phyloP scores from a whole-genome alignment of 2,113 vertebrate genomes.

The Cheilinus undulatus region DNA sequence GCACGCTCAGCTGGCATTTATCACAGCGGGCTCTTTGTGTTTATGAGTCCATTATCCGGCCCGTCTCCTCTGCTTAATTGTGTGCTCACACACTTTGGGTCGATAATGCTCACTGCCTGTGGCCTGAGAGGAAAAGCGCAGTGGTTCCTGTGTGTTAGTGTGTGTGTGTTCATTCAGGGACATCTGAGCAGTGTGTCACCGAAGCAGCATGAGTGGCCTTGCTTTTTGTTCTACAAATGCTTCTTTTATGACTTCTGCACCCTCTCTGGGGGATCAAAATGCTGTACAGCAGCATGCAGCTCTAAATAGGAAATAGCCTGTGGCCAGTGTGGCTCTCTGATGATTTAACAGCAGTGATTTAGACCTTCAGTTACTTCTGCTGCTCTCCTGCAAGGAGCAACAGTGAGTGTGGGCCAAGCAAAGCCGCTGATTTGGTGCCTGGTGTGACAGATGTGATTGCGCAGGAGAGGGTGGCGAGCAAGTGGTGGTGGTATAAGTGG shows the following conservation, averaged over 20 bases:
- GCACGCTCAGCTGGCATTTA: constrained; percentile 58
- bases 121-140: constrained; percentile 42
- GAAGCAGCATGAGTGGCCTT: constrained; percentile 72
- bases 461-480: neutral
- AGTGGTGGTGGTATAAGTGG: neutral
- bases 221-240: constrained; percentile 65
- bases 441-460: constrained; percentile 41
- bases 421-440: constrained; percentile 39
- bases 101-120: constrained; percentile 66
- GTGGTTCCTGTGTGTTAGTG: constrained; percentile 38
- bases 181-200: constrained; percentile 63
- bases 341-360: constrained; percentile 58
- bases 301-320: constrained; percentile 60
- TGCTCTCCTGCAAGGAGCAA: constrained; percentile 47
- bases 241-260: constrained; percentile 66
- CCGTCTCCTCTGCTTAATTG: constrained; percentile 77
- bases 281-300: constrained; percentile 66
- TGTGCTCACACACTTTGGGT: constrained; percentile 73
- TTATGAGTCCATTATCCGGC: constrained; percentile 78
- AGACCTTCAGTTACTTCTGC: constrained; percentile 25
- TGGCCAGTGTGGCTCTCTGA: constrained; percentile 47
- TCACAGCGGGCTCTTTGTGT: constrained; percentile 66
- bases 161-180: constrained; percentile 59
- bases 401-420: constrained; percentile 38
- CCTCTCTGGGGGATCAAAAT: constrained; percentile 57